Conservation (phyloP, 2,888 invertebrate species). For the Agrotis clavis region DNA sequence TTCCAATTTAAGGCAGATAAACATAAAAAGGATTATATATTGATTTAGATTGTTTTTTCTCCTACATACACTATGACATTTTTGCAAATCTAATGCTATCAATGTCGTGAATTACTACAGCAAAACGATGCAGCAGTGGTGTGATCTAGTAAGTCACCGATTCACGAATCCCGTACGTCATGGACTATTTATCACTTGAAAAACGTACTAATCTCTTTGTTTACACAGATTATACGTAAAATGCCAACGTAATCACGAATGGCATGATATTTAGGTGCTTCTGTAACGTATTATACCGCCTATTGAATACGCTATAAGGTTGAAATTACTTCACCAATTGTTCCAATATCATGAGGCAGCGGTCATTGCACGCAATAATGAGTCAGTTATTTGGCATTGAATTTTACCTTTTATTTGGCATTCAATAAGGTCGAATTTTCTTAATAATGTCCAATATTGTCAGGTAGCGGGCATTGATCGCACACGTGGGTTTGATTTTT, state of each 20-base stretch:
- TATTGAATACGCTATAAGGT: not conserved
- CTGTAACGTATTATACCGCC: not conserved
- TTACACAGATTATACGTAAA: not conserved
- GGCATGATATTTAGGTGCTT: not conserved
- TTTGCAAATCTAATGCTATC: not conserved
- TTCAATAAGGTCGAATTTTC: conserved; percentile 9
- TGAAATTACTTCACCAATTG: not conserved
- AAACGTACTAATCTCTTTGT: conserved; percentile 18
- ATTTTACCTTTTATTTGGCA: not conserved
- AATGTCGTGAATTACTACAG: not conserved
- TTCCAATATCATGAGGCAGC: not conserved
- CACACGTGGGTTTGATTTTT: conserved; percentile 8
- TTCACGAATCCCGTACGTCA: conserved; percentile 1
- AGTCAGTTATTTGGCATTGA: not conserved
- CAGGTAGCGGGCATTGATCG: conserved; percentile 25
- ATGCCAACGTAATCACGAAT: not conserved
- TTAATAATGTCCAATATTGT: not conserved
- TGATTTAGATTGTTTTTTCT: not conserved
- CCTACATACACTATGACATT: not conserved
- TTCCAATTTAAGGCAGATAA: too few relatives aligned
- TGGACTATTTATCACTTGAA: conserved; percentile 8
- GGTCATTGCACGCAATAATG: conserved; percentile 22
- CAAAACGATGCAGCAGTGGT: too few relatives aligned
- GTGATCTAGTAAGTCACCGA: not conserved
- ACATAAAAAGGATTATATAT: not conserved